phyloP scores from a whole-genome alignment of 1,140 invertebrate genomes.

The Ericerus pela region DNA sequence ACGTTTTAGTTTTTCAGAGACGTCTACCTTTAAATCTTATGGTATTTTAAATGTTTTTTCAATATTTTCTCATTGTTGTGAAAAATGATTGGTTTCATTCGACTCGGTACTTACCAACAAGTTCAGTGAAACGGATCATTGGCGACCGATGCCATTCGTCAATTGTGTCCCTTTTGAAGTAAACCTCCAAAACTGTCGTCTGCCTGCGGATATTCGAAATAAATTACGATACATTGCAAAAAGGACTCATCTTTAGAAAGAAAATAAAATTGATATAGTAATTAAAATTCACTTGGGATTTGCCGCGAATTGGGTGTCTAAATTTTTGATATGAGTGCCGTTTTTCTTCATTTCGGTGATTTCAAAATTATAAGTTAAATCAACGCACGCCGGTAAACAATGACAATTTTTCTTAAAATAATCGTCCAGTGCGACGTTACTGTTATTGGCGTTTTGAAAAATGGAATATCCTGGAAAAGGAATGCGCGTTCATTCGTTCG shows the following conservation, averaged over 20 bases:
- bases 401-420: conserved; percentile 33
- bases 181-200: conserved; percentile 4
- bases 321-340: conserved; percentile 4
- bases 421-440: too few relatives aligned
- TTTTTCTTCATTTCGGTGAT: conserved; percentile 14
- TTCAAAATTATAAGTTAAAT: conserved; percentile 39
- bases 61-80: background rate
- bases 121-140: conserved; percentile 15
- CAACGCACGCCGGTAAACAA: conserved; percentile 50
- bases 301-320: background rate
- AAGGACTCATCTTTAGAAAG: background rate
- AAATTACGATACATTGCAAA: too few relatives aligned
- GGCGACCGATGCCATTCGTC: conserved; percentile 2
- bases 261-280: background rate
- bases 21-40: too few relatives aligned
- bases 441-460: conserved; percentile 3
- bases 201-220: too few relatives aligned
- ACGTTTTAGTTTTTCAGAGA: too few relatives aligned
- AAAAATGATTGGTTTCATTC: background rate
- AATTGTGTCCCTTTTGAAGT: conserved; percentile 8
- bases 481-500: too few relatives aligned
- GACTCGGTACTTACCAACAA: conserved; percentile 10
- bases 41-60: too few relatives aligned
- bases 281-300: background rate
- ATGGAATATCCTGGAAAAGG: conserved; percentile 13